Evolutionary conservation across 2,113 vertebrate species (phyloP).

Genomic region (Corythornis madagascariensis): DNA sequence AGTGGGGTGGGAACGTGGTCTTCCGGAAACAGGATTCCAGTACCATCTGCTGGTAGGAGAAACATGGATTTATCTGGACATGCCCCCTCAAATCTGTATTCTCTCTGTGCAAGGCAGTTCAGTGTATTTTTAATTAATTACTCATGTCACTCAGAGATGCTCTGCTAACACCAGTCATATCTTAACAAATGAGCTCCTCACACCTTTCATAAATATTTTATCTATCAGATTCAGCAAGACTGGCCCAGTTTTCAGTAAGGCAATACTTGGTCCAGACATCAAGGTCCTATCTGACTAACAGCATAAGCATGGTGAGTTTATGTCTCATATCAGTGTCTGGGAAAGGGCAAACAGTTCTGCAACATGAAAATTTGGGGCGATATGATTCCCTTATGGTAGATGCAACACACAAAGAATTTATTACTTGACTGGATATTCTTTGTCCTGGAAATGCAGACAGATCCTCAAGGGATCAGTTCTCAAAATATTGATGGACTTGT

Average conservation of each 20-base stretch:
- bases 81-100: not conserved
- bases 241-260: not conserved
- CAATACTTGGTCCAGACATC: not conserved
- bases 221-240: not conserved
- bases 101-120: not conserved
- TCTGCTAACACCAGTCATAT: conserved; percentile 21
- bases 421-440: not conserved
- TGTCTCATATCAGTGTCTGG: not conserved
- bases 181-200: conserved; percentile 38
- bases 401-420: not conserved
- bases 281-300: conserved; percentile 10
- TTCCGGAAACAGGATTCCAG: not conserved
- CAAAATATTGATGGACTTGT: not conserved
- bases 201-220: conserved; percentile 58
- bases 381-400: not conserved
- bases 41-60: conserved; percentile 27
- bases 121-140: conserved; percentile 53
- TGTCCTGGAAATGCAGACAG: not conserved
- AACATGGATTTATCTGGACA: not conserved
- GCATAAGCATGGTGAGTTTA: not conserved
- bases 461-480: not conserved
- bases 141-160: conserved; percentile 20
- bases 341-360: not conserved
- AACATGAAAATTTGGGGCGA: not conserved
- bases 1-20: not conserved